Base-by-base conservation (phyloP, 2,797 vertebrate species). In the Tinamus major region DNA sequence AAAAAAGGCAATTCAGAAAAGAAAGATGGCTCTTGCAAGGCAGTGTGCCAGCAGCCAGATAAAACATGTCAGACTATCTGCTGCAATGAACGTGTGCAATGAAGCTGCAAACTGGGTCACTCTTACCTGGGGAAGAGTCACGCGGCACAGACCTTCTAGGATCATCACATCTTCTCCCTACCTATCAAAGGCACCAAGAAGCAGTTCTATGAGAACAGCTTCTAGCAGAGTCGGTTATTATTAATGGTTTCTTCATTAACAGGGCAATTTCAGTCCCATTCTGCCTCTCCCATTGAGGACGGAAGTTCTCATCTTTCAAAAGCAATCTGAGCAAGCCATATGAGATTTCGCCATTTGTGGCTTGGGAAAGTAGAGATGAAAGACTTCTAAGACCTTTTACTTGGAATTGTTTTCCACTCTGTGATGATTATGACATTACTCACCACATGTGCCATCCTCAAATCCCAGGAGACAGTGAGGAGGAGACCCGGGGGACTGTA, bases 361-460 rank as follows among this genome's bases (percentile, higher is more conserved):
- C 82, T 93, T 93, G 90, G 87, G 79, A 87, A 92, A 93, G 51
- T 55, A 61, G 56, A 94, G 89, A 93, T 92, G 61, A 96, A 96
- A 92, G 92, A 88, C 85, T 92, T 87, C 42, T 23, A 78, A 80
- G 69, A 90, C 81, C 37, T 94, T 89, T 72, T 76, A 62, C 76
- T 79, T 42, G 24, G 14, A 16, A 85, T 95, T 95, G 86, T 85
- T 92, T 94, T 90, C 89, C 85, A 1, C 81, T 72, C 39, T 49
- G 61, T 49, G 31, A 88, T 70, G 85, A 89, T 85, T 92, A 74
- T 56, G 68, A 74, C 56, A 83, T 78, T 84, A 91, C 58, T 96
- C 86, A 95, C 61, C 63, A 41, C 15, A 82, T n/a, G 56, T 78
- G 39, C 75, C 67, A 85, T 64, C 64, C 76, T 81, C 56, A 63